Base-by-base conservation (phyloP, 2,113 vertebrate genomes). In the Hydropotes inermis region DNA sequence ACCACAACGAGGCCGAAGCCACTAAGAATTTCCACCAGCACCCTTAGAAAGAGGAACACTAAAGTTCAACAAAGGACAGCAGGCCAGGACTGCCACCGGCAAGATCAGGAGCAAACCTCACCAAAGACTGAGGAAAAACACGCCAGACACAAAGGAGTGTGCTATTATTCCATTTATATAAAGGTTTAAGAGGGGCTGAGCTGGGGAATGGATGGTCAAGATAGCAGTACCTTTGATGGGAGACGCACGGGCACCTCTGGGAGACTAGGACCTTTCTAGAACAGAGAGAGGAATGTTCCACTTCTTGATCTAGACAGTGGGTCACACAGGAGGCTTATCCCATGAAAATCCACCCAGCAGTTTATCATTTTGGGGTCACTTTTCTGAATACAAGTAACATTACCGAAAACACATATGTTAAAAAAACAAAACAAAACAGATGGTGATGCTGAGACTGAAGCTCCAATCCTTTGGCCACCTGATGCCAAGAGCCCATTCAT, bases 161-260 rank as follows among this genome's bases (percentile, higher is more conserved):
- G 8, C 67, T 1, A 52, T 21, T 7, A 43, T 10, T 27, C 61
- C 27, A 25, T 12, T 27, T n/a, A 36, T 0, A 15, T 1, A 21
- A 67, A 91, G 13, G 25, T 55, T 50, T n/a, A 54, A 93, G 9
- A 55, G 39, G 36, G 8, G 19, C 30, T 8, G 28, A 25, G 5
- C 43, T 23, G 2, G 3, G 23, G 58, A 43, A 17, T 61, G 61
- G 87, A 67, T 16, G 54, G 8, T 8, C 15, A 67, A 82, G 54
- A 36, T 0, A 57, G 45, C 13, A 3, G 14, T 6, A 33, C 25
- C 33, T 76, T 19, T 7, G 6, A 4, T 36, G n/a, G 5, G 1
- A 33, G 10, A 45, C 1, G 4, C 14, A 25, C 0, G 19, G 55
- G 19, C 6, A 43, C 30, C 58, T 30, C 50, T 30, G 30, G 19